Evolutionary conservation across 2,888 invertebrate genomes (phyloP).

Genomic region (Amiota mariae): DNA sequence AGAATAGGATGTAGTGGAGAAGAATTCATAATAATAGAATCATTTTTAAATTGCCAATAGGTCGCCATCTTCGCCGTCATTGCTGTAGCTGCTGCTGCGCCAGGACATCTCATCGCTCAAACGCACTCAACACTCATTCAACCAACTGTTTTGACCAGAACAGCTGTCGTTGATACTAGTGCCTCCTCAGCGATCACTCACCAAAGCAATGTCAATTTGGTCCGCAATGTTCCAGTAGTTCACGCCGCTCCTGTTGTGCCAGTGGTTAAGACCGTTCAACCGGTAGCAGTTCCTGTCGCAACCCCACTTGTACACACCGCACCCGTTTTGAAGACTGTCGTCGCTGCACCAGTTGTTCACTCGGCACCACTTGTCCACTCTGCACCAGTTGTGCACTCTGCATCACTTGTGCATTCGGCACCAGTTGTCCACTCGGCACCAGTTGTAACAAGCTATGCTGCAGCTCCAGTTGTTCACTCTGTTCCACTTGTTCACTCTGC

Average conservation of each 20-base stretch:
- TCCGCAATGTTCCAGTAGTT: slow-evolving; percentile 71
- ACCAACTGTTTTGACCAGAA: slow-evolving; percentile 66
- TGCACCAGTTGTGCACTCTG: too few species aligned
- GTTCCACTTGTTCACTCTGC: slow-evolving; percentile 47
- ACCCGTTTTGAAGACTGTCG: slow-evolving; percentile 44
- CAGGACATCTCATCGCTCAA: slow-evolving; percentile 61
- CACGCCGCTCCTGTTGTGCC: slow-evolving; percentile 53
- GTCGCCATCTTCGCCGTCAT: slow-evolving; percentile 79
- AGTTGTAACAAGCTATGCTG: neutral
- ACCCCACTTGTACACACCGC: slow-evolving; percentile 47
- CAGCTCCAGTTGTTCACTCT: slow-evolving; percentile 44
- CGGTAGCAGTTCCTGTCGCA: slow-evolving; percentile 51
- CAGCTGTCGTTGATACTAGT: slow-evolving; percentile 65
- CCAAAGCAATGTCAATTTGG: slow-evolving; percentile 76
- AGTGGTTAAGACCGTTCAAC: slow-evolving; percentile 58
- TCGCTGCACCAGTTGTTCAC: slow-evolving; percentile 46
- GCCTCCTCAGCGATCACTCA: slow-evolving; percentile 76
- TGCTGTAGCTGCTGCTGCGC: slow-evolving; percentile 73
- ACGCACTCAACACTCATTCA: slow-evolving; percentile 65
- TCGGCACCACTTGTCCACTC: slow-evolving; percentile 37
- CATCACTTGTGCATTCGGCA: slow-evolving; percentile 44
- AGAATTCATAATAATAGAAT: neutral
- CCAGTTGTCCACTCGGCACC: slow-evolving; percentile 42
- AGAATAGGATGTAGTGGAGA: neutral
- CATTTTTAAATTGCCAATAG: slow-evolving; percentile 36